Evolutionary conservation across 2,113 vertebrate species (phyloP).

Genomic region (Dasyurus viverrinus): DNA sequence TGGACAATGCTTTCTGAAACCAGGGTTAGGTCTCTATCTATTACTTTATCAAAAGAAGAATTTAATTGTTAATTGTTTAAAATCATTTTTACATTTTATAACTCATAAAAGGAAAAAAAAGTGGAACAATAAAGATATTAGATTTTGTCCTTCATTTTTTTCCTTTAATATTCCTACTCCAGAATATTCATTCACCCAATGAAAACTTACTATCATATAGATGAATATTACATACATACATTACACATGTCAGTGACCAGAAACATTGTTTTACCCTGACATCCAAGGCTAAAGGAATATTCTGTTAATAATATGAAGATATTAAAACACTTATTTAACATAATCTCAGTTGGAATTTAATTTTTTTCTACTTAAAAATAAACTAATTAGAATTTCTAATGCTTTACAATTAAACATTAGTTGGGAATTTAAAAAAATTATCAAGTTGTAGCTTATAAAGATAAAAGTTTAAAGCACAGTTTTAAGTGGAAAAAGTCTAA

Average conservation of each 20-base stretch:
- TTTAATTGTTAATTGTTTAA: not conserved
- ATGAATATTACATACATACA: not conserved
- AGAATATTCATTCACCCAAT: not conserved
- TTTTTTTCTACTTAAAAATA: not conserved
- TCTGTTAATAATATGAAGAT: not conserved
- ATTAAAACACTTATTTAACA: not conserved
- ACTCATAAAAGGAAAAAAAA: not conserved
- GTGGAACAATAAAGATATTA: not conserved
- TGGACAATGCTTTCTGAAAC: not conserved
- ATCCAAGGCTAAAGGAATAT: not conserved
- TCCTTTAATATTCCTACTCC: not conserved
- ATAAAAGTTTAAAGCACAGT: not conserved
- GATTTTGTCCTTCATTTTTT: not conserved
- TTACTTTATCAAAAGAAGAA: not conserved
- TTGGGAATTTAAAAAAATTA: not conserved
- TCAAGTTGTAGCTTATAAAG: not conserved
- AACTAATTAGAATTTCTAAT: not conserved
- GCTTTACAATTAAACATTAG: not conserved
- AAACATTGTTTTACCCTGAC: not conserved
- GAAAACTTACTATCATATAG: no score
- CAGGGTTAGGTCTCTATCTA: not conserved
- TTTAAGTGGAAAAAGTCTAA: conserved; percentile 2
- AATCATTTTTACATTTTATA: not conserved
- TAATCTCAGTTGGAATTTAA: not conserved
- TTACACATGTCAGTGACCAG: not conserved